Percentiles rank a stretch among this genome's conserved stretches.
Conservation (phyloP, 2,797 vertebrate species). For the Hydrocynus forskahlii region DNA sequence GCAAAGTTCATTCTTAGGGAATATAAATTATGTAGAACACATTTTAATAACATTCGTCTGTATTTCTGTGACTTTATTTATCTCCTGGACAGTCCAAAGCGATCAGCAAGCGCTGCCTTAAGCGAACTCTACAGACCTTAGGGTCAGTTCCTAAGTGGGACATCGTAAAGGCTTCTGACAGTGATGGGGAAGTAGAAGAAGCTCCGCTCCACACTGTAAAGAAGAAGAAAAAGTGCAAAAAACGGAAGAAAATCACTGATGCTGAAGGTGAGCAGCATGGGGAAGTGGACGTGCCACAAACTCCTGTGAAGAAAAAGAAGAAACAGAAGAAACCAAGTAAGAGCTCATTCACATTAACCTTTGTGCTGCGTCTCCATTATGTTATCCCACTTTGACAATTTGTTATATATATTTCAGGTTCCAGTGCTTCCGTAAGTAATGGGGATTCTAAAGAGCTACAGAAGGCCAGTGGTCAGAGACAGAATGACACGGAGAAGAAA, state of each 20-base stretch:
- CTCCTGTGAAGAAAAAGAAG: slow-evolving; percentile 53
- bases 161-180: slow-evolving; percentile 50
- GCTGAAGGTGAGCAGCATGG: slow-evolving; percentile 50
- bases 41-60: neutral
- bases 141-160: slow-evolving; percentile 75
- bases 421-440: slow-evolving; percentile 28
- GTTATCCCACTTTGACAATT: neutral
- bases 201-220: slow-evolving; percentile 45
- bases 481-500: slow-evolving; percentile 34
- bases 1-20: neutral
- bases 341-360: neutral
- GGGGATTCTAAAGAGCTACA: neutral
- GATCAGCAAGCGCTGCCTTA: slow-evolving; percentile 75
- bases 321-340: slow-evolving; percentile 60
- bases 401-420: slow-evolving; percentile 25
- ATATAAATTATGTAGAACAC: neutral
- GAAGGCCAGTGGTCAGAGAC: slow-evolving; percentile 4
- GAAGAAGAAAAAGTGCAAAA: slow-evolving; percentile 74
- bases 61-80: neutral
- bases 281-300: slow-evolving; percentile 26
- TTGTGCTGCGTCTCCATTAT: neutral
- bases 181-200: slow-evolving; percentile 69
- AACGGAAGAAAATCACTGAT: slow-evolving; percentile 53
- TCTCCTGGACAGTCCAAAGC: slow-evolving; percentile 56
- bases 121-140: slow-evolving; percentile 77